Evolutionary conservation across 2,797 vertebrate genomes (phyloP), one percentile per base, ranked within the genome.

Genomic region (Gastrophryne carolinensis): DNA sequence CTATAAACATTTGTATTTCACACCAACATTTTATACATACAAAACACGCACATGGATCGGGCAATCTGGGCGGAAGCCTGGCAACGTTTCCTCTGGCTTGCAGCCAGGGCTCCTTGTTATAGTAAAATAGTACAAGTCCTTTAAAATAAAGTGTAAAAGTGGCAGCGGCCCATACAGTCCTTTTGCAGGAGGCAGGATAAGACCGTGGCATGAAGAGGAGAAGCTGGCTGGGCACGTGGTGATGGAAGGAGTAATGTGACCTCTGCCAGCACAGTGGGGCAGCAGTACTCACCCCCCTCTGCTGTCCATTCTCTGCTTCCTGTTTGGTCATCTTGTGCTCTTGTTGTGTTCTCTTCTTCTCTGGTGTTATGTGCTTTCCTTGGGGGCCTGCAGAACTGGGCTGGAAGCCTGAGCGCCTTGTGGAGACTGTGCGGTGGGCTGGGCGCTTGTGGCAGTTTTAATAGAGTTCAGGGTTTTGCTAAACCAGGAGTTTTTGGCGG

Each of bases 401-500:
- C 81, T 87, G 60, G 75, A 78, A 12, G 75, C 75, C 52, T 78
- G 75, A 2, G 75, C 68, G 21, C 75, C 75, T 73, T 81, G 81
- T 0, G 86, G 56, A 0, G 85, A 77, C 80, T 91, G 90, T 0
- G 88, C 79, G 0, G 85, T 32, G 0, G 86, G 78, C 81, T 91
- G 91, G 0, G 88, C 90, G 23, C 91, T 86, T 0, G 89, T 80
- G 67, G 92, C 97, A 3, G 92, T 98, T 93, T 98, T 99, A 81
- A 98, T 94, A 72, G 96, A 98, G 85, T 95, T 95, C 89, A 99
- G 92, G 19, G 97, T 99, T 92, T 99, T 99, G 90, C 96, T 99
- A 92, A 99, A 96, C 97, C 97, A 99, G 77, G 97, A 98, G 91
- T 98, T 99, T 90, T 97, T 98, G 89, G 96, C 96, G 72, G 97